A percentile compares a stretch with the other conserved stretches of the same genome.
phyloP scores from a whole-genome alignment of 2,888 invertebrate genomes.

The Drosophila mercatorum region DNA sequence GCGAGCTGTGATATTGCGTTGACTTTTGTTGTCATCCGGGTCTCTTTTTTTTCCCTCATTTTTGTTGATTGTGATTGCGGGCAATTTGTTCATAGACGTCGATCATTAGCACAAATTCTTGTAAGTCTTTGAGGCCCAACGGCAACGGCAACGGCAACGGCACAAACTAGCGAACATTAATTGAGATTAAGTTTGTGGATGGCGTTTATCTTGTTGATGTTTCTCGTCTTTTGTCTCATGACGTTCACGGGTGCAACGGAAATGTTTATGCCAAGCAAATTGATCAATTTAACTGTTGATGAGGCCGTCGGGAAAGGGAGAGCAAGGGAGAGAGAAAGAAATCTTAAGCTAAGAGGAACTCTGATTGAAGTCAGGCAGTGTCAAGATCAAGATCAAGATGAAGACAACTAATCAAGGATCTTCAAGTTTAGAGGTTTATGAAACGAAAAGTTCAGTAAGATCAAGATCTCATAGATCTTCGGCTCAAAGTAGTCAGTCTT shows the following conservation, averaged over 20 bases:
- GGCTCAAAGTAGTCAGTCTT: too few species aligned
- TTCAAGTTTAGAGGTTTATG: not conserved
- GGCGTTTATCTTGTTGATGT: conserved; percentile 32
- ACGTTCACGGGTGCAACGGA: not conserved
- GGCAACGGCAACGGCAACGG: not conserved
- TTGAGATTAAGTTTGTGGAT: conserved; percentile 23
- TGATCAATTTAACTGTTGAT: conserved; percentile 6
- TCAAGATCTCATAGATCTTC: not conserved
- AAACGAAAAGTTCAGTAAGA: not conserved
- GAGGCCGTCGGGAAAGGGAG: not conserved
- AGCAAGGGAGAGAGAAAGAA: too few species aligned
- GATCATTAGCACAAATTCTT: conserved; percentile 71
- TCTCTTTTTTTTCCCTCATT: conserved; percentile 36
- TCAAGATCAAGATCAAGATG: not conserved
- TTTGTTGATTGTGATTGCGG: conserved; percentile 59
- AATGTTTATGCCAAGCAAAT: conserved; percentile 3
- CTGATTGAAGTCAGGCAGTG: not conserved
- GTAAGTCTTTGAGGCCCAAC: conserved; percentile 44
- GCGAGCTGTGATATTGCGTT: conserved; percentile 42
- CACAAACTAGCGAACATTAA: conserved; percentile 11
- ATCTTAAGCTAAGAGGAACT: not conserved
- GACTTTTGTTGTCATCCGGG: conserved; percentile 50
- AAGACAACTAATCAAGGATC: not conserved
- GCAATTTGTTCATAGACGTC: conserved; percentile 77
- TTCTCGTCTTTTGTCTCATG: conserved; percentile 30